A percentile compares a stretch with the other conserved stretches of the same genome.
phyloP scores from a whole-genome alignment of 2,113 vertebrate species.

The Lophura nycthemera region DNA sequence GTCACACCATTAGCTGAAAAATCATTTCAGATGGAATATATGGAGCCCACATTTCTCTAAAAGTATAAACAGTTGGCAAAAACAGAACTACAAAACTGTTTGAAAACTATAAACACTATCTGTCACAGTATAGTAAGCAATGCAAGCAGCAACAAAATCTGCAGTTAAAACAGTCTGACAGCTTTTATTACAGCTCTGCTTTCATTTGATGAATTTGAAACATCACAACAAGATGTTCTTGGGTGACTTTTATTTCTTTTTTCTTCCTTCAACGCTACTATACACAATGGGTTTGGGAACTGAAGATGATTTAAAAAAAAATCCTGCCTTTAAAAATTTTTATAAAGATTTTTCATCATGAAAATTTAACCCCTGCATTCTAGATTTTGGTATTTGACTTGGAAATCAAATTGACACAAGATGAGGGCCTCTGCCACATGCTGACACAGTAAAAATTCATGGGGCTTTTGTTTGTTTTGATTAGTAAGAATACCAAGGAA shows the following conservation, averaged over 20 bases:
- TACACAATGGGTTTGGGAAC: not conserved
- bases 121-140: conserved; percentile 55
- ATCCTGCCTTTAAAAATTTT: not conserved
- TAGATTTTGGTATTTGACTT: not conserved
- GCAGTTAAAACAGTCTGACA: conserved; percentile 48
- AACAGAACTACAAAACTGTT: conserved; percentile 20
- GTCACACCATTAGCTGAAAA: not conserved
- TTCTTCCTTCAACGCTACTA: not conserved
- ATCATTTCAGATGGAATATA: not conserved
- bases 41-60: not conserved
- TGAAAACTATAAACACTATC: conserved; percentile 57
- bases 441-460: not conserved
- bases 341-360: not conserved
- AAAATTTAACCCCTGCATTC: not conserved
- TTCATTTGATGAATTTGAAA: conserved; percentile 11
- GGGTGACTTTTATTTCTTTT: not conserved
- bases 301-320: not conserved
- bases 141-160: conserved; percentile 47
- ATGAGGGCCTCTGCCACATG: not conserved
- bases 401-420: not conserved
- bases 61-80: conserved; percentile 34
- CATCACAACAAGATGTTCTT: conserved; percentile 23
- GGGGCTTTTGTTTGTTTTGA: not conserved
- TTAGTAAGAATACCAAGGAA: not conserved
- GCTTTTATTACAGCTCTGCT: conserved; percentile 54